phyloP scores from a whole-genome alignment of 2,113 vertebrate genomes.

The Protobothrops flavoviridis region DNA sequence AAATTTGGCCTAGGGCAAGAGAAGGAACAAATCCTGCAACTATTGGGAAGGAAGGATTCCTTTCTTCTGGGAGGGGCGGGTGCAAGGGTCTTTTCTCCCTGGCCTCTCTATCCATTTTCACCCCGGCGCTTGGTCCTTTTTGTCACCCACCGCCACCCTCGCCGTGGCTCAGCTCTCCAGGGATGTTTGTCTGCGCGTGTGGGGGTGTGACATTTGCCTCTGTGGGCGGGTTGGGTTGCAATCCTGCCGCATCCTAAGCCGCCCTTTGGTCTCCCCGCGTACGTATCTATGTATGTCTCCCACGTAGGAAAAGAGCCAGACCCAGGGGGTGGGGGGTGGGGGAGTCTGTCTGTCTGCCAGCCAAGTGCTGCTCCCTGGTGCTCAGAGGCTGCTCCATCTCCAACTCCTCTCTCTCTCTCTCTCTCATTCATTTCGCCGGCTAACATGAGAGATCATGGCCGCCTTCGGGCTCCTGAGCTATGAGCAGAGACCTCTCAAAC shows the following conservation, averaged over 20 bases:
- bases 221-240: conserved; percentile 2
- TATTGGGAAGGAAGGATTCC: background rate
- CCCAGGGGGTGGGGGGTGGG: conserved; percentile 7
- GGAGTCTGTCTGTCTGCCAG: conserved; percentile 60
- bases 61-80: background rate
- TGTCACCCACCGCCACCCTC: background rate
- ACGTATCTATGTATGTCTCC: background rate
- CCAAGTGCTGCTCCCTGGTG: conserved; percentile 65
- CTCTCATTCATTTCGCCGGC: conserved; percentile 63
- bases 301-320: conserved; percentile 46
- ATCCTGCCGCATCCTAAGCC: conserved; percentile 45
- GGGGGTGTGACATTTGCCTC: background rate
- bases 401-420: conserved; percentile 25
- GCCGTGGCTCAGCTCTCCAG: background rate
- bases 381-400: conserved; percentile 63
- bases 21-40: background rate
- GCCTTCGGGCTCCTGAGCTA: conserved; percentile 78
- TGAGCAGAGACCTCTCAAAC: conserved; percentile 75
- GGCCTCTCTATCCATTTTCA: too few relatives aligned
- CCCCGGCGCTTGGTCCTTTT: background rate
- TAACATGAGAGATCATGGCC: conserved; percentile 77
- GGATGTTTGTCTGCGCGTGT: background rate
- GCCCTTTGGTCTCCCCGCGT: background rate
- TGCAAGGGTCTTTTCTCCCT: background rate
- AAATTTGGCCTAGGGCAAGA: background rate